Evolutionary conservation across 2,113 vertebrate species (phyloP), one percentile per base, ranked within the genome.

Genomic region (Atractosteus spatula): DNA sequence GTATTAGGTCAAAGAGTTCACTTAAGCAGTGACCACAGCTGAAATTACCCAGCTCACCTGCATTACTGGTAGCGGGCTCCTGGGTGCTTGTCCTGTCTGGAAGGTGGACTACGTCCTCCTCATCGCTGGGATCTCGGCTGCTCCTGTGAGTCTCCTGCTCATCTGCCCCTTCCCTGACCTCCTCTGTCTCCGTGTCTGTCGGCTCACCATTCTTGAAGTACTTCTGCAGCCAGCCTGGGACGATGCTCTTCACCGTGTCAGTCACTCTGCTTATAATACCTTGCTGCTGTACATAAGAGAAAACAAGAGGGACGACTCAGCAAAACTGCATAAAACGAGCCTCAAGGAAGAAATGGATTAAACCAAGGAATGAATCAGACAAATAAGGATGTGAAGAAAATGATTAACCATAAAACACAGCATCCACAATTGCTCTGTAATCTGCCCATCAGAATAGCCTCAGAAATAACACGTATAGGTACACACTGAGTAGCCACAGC

Each of bases 161-260:
- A 74, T 91, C 86, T 62, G 81, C 13, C 84, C 86, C 29, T 71
- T 73, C 55, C 54, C 76, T 3, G 45, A 54, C 41, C 17, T 56
- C 14, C 3, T 59, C 79, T 44, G 3, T 81, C 73, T 73, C 90
- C 71, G 86, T 89, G 67, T 83, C 85, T 66, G 82, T 83, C 69
- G 86, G 88, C 81, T 95, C 94, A n/a, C 77, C 94, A 83, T 89
- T 96, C 69, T 89, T 95, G 82, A 99, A 99, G 78, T 99, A 99
- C 79, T 92, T 97, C 78, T 97, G 95, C 57, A 99, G 79, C 97
- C 97, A 99, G 66, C 90, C 92, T 41, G 97, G 97, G 71, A 99
- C 96, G 69, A 99, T 98, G 81, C 92, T 99, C 87, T 96, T 99
- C 73, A 99, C 94, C 3, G 95, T 97, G 83, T 98, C 95, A 0